Conservation (phyloP, 2,888 invertebrate genomes). For the Acheta domesticus region DNA sequence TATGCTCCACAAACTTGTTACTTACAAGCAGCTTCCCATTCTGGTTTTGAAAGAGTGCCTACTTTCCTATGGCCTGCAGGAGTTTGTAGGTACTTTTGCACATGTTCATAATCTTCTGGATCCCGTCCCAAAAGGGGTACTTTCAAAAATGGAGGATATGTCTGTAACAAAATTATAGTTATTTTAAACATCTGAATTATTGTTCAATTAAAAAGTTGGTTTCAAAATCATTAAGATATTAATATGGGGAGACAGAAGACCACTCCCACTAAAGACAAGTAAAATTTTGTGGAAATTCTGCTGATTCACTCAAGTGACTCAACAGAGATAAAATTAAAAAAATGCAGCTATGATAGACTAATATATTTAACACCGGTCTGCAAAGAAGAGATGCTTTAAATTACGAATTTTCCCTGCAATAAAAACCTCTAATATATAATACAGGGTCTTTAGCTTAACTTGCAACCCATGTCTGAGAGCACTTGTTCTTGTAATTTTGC, state of each 20-base stretch:
- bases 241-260: neutral
- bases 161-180: constrained; percentile 44
- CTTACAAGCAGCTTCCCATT: constrained; percentile 93
- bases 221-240: neutral
- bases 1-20: constrained; percentile 40
- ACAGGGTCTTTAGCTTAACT: too few species aligned
- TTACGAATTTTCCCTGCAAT: too few species aligned
- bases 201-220: neutral
- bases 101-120: constrained; percentile 69
- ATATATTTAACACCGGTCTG: too few species aligned
- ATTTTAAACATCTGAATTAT: neutral
- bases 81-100: constrained; percentile 55
- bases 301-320: too few species aligned
- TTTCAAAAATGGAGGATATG: constrained; percentile 64
- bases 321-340: too few species aligned
- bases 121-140: constrained; percentile 57
- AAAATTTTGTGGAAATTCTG: neutral
- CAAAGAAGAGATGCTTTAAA: too few species aligned
- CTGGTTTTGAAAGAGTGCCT: constrained; percentile 81
- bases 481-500: too few species aligned
- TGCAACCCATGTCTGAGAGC: too few species aligned
- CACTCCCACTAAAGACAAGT: neutral
- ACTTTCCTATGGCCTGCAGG: constrained; percentile 51
- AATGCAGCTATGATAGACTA: too few species aligned
- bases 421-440: too few species aligned